These are phyloP conservation scores for Acronicta leporina DNA, from an alignment of 2,888 invertebrate genomes.

Conservation along the genomic window DNA sequence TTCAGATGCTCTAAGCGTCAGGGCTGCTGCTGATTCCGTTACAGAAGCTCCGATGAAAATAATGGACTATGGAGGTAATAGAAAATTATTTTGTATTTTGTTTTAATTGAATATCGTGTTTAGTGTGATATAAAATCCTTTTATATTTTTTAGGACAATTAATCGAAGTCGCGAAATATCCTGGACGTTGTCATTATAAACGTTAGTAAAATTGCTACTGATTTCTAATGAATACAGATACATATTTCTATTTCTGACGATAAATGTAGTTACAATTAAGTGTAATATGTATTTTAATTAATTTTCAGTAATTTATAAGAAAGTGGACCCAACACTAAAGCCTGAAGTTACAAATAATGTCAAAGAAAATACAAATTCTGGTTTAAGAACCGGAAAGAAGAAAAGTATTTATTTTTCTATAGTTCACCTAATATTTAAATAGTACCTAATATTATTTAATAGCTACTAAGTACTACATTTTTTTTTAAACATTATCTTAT, in stretches of 20 bases:
- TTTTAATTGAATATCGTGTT: too few species aligned
- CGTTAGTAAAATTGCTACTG: conserved; percentile 32
- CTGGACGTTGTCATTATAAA: conserved; percentile 51
- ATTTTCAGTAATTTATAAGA: conserved; percentile 25
- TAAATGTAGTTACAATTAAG: background rate
- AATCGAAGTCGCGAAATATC: background rate
- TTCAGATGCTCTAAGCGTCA: background rate
- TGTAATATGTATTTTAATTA: background rate
- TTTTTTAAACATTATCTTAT: too few species aligned
- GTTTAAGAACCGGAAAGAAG: background rate
- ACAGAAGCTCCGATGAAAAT: conserved; percentile 12
- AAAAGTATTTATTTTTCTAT: background rate
- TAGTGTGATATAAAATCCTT: too few species aligned
- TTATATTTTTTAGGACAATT: conserved; percentile 31
- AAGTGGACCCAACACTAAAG: background rate
- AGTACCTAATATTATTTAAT: too few species aligned
- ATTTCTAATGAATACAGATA: too few species aligned
- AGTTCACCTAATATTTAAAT: too few species aligned
- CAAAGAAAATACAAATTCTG: background rate
- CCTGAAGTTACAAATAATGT: too few species aligned
- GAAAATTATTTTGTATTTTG: too few species aligned
- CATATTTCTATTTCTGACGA: too few species aligned
- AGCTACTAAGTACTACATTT: too few species aligned
- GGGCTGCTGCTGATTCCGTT: conserved; percentile 10
- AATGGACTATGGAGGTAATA: conserved; percentile 11